Percentiles rank a stretch among this genome's conserved stretches.
phyloP scores from a whole-genome alignment of 2,888 invertebrate genomes.

The Parthenolecanium corni region DNA sequence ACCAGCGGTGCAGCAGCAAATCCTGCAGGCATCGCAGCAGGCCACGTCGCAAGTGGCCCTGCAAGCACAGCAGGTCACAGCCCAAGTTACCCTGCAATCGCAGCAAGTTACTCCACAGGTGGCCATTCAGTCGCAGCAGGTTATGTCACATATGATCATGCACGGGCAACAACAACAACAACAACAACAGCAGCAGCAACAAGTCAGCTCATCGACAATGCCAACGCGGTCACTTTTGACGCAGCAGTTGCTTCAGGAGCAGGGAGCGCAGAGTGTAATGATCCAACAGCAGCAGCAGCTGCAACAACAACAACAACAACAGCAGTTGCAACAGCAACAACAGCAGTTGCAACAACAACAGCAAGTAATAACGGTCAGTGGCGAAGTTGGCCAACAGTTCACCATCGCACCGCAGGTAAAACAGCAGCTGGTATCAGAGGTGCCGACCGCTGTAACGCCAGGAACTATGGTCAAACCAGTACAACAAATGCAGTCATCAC shows the following conservation, averaged over 20 bases:
- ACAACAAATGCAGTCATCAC: conserved; percentile 1
- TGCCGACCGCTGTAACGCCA: too few relatives aligned
- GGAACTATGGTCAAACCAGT: conserved; percentile 4
- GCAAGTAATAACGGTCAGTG: background rate
- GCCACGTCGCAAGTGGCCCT: background rate
- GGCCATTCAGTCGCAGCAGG: background rate
- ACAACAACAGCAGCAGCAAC: background rate
- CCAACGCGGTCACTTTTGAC: background rate
- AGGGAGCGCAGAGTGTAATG: too few relatives aligned
- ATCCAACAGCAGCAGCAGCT: background rate
- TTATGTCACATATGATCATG: background rate
- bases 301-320: conserved; percentile 4
- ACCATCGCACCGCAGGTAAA: conserved; percentile 1
- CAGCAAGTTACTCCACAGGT: background rate
- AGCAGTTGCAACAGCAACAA: too few relatives aligned
- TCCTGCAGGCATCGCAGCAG: background rate
- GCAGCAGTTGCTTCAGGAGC: background rate
- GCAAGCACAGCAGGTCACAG: background rate
- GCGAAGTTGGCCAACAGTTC: conserved; percentile 3
- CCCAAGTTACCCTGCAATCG: background rate
- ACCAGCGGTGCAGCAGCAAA: conserved; percentile 7
- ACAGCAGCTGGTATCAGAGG: too few relatives aligned
- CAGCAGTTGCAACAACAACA: background rate
- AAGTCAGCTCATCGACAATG: background rate
- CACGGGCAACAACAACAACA: background rate